These are phyloP conservation scores for Lacanobia wlatinum DNA, from an alignment of 2,888 invertebrate genomes.

Conservation along the genomic window DNA sequence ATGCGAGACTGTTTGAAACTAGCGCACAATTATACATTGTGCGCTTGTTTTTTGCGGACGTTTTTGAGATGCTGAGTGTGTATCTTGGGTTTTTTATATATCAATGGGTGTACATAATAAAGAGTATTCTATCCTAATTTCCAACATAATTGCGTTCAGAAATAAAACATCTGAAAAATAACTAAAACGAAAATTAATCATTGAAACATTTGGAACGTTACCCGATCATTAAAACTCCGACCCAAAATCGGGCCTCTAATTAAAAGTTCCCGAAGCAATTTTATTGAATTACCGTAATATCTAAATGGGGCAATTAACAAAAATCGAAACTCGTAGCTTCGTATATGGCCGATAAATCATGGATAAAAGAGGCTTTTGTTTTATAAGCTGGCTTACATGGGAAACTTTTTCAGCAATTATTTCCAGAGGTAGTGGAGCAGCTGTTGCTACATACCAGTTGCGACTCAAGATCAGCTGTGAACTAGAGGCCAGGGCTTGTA, in stretches of 20 bases:
- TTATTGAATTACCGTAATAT: slow-evolving; percentile 59
- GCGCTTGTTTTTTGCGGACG: no score
- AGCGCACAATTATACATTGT: no score
- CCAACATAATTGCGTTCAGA: neutral
- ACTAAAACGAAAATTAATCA: slow-evolving; percentile 5
- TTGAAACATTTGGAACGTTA: slow-evolving; percentile 29
- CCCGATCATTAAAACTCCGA: slow-evolving; percentile 44
- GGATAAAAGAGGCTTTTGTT: slow-evolving; percentile 30
- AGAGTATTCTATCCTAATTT: no score
- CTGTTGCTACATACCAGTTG: neutral
- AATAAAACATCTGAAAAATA: neutral
- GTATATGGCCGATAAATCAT: slow-evolving; percentile 55
- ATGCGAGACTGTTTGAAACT: no score
- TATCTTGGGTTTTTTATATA: no score
- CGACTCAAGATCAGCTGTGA: neutral
- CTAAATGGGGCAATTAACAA: slow-evolving; percentile 63
- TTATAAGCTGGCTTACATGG: neutral
- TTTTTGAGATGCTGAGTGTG: no score
- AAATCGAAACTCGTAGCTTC: slow-evolving; percentile 53
- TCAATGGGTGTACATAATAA: no score
- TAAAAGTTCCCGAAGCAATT: slow-evolving; percentile 60
- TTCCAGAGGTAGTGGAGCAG: neutral
- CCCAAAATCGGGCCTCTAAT: slow-evolving; percentile 48
- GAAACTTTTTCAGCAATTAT: neutral
- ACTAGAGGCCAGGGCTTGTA: neutral